Conservation (phyloP, 2,113 vertebrate species). For the Rissa tridactyla region DNA sequence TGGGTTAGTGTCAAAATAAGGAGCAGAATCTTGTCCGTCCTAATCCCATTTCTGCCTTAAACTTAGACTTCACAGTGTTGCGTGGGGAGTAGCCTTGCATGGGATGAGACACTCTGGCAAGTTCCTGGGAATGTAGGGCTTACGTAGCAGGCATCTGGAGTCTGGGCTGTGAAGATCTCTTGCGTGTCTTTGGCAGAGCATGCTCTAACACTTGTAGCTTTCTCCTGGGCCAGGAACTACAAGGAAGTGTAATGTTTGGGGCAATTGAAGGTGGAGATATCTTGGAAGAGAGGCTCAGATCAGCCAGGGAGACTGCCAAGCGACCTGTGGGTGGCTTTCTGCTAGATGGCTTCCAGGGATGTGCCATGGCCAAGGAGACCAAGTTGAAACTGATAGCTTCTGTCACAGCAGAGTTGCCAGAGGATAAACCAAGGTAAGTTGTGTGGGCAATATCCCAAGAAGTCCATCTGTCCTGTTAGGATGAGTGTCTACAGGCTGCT, state of each 20-base stretch:
- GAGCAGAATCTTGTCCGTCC: not conserved
- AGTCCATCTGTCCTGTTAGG: not conserved
- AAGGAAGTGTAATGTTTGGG: slow-evolving; percentile 83
- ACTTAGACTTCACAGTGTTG: not conserved
- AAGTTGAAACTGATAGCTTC: slow-evolving; percentile 83
- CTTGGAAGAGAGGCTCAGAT: slow-evolving; percentile 89
- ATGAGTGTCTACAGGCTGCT: not conserved
- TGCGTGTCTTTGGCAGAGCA: not conserved
- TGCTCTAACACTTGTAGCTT: slow-evolving; percentile 15
- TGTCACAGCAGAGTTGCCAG: slow-evolving; percentile 86
- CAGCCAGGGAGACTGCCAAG: slow-evolving; percentile 92
- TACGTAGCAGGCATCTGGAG: not conserved
- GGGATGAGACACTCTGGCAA: not conserved
- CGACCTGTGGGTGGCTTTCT: slow-evolving; percentile 93
- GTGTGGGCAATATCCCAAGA: not conserved
- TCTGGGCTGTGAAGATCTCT: not conserved
- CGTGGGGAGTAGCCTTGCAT: not conserved
- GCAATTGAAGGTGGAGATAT: slow-evolving; percentile 92
- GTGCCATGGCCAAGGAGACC: slow-evolving; percentile 73
- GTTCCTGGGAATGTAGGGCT: not conserved
- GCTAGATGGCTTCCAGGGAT: slow-evolving; percentile 88
- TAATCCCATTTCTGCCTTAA: not conserved
- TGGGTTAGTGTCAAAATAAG: not conserved
- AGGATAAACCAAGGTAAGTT: slow-evolving; percentile 91
- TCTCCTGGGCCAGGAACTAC: slow-evolving; percentile 79